Percentiles rank a stretch among this genome's conserved stretches.
Conservation (phyloP, 2,113 vertebrate species). For the Microcebus murinus region DNA sequence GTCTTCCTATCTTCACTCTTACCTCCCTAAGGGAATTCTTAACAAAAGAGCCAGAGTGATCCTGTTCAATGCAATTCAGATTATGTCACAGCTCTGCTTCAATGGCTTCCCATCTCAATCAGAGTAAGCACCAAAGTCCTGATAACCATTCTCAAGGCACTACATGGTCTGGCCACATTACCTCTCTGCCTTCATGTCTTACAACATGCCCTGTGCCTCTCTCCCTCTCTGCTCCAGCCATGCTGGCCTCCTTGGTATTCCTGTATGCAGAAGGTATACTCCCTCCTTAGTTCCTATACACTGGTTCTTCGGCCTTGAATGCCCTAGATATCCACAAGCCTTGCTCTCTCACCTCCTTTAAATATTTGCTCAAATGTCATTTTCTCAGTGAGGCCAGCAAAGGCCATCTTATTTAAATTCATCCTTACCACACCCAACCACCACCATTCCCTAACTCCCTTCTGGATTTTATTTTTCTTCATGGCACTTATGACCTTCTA, state of each 20-base stretch:
- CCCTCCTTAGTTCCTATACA: neutral
- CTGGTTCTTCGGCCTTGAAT: neutral
- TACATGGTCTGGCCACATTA: neutral
- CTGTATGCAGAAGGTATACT: fast-evolving
- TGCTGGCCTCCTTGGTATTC: neutral
- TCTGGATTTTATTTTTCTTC: neutral
- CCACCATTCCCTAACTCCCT: neutral
- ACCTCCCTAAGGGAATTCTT: neutral
- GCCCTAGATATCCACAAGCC: neutral
- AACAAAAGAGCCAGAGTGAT: neutral
- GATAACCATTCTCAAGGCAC: neutral
- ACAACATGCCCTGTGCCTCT: neutral
- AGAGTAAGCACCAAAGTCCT: neutral
- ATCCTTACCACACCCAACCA: neutral
- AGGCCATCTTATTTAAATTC: neutral
- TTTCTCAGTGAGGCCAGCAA: neutral
- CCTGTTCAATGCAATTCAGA: neutral
- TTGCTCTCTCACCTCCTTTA: neutral
- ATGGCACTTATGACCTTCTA: neutral
- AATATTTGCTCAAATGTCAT: neutral
- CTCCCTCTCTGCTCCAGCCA: neutral
- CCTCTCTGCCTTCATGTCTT: neutral
- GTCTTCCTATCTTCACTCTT: neutral
- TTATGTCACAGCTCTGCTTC: neutral
- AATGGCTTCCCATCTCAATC: neutral